Conservation (phyloP, 92 coral and sea anemone genomes). For the Epizoanthus stellaris region DNA sequence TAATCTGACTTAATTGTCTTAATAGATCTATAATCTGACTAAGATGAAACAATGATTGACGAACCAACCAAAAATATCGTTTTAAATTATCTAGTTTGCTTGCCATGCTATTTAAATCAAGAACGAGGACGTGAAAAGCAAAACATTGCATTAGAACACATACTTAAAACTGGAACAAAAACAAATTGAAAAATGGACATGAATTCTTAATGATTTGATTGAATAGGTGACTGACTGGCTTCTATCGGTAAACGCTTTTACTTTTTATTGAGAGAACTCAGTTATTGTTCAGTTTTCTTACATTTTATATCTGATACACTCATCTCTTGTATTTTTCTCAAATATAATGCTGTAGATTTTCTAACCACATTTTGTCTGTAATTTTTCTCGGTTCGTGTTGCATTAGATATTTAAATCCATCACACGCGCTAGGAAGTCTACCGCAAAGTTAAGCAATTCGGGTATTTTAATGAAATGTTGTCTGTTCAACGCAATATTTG, state of each 20-base stretch:
- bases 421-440: conserved; percentile 42
- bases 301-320: background rate
- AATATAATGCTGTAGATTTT: background rate
- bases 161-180: conserved; percentile 67
- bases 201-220: conserved; percentile 68
- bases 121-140: conserved; percentile 41
- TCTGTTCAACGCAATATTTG: conserved; percentile 60
- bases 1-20: conserved; percentile 34
- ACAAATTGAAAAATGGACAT: conserved; percentile 84
- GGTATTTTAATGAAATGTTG: conserved; percentile 74
- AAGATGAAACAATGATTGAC: conserved; percentile 30
- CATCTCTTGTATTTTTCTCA: background rate
- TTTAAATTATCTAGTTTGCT: conserved; percentile 37
- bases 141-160: conserved; percentile 79
- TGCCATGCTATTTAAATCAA: conserved; percentile 12
- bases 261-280: conserved; percentile 4
- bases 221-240: conserved; percentile 1
- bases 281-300: conserved; percentile 33
- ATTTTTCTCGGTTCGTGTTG: conserved; percentile 32
- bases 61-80: conserved; percentile 27
- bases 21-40: conserved; percentile 26
- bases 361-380: background rate
- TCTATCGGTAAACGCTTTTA: background rate
- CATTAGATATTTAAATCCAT: conserved; percentile 43
- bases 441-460: conserved; percentile 79